Base-by-base conservation (phyloP, 2,113 vertebrate genomes). In the Galemys pyrenaicus region DNA sequence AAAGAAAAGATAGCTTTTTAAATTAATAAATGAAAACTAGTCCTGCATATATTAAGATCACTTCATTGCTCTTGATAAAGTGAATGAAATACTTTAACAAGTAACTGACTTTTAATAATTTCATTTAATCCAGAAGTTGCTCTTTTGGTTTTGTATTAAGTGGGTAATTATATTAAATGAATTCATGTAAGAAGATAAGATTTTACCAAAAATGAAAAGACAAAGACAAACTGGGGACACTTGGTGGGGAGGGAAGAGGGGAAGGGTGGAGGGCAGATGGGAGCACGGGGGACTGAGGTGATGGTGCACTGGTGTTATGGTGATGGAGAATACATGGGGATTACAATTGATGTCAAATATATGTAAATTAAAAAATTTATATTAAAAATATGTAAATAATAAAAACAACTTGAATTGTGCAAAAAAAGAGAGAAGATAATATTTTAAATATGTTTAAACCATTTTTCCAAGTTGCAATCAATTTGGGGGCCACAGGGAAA, bases 1-100 rank as follows among this genome's bases (percentile, higher is more conserved):
- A 95, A 93, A 83, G 46, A 30, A 83, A 62, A 75, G 35, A 80
- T 84, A 71, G 6, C 41, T 75, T 95, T n/a, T 93, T 79, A 78
- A 54, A 91, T 95, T 92, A 82, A 83, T 60, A 90, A 77, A 28
- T n/a, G 51, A 58, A 85, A 79, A 44, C 19, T 26, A 82, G 78
- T 91, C 83, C 13, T 77, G 5, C 8, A 44, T 44, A 32, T 87
- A 64, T 92, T 71, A 77, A 93, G 44, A 70, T 1, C 16, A 70
- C 8, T 91, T 49, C 26, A 49, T 2, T 51, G 32, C 6, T 85
- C 8, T 91, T 77, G 46, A 82, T 46, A 92, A 90, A 88, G 92
- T 39, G 37, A 82, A 86, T 44, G 6, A 41, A 28, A 82, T 68
- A 17, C 8, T 95, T 87, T 81, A 68, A 81, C n/a, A 94, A 71